Conservation (phyloP, 2,113 vertebrate genomes). For the Spea bombifrons region DNA sequence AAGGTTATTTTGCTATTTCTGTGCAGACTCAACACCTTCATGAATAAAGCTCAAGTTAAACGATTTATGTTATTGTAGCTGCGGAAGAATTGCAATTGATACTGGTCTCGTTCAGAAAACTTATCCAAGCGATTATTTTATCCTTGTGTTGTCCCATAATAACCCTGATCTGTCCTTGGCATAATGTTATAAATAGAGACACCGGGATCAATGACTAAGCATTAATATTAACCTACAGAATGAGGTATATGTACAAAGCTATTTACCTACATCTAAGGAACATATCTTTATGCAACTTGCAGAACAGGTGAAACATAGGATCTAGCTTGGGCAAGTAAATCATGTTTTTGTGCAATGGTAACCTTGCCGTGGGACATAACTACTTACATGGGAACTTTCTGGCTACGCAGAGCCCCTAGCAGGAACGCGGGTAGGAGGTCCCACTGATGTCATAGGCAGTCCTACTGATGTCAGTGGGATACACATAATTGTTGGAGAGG, state of each 20-base stretch:
- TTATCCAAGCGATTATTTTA: conserved; percentile 22
- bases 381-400: no score
- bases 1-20: no score
- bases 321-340: no score
- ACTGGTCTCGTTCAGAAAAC: conserved; percentile 11
- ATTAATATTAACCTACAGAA: not conserved
- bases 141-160: conserved; percentile 17
- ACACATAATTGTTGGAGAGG: no score
- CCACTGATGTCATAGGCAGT: no score
- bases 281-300: no score
- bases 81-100: conserved; percentile 19
- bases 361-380: no score
- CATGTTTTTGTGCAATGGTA: no score
- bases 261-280: not conserved
- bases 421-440: no score
- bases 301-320: no score
- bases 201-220: not conserved
- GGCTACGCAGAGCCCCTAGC: no score
- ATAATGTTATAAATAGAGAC: conserved; percentile 2
- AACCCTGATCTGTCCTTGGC: conserved; percentile 10
- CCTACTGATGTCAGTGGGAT: no score
- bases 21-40: not conserved
- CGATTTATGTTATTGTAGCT: conserved; percentile 8
- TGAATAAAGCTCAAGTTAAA: conserved; percentile 22
- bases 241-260: not conserved